Evolutionary conservation across 2,888 invertebrate species (phyloP), one percentile per base, ranked within the genome.

Genomic region (Melanostoma mellinum): DNA sequence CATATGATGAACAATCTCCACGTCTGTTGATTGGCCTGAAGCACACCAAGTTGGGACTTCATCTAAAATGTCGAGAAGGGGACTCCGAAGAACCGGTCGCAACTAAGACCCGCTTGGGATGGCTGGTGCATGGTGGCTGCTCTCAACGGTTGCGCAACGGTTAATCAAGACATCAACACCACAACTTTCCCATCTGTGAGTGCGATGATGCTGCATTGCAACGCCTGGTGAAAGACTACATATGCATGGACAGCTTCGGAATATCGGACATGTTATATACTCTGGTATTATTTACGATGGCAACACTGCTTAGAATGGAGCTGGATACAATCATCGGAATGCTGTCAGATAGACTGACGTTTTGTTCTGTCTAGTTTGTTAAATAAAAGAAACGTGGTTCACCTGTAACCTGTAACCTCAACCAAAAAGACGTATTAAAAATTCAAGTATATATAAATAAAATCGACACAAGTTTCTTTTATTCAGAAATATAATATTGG

Each of bases 51-150:
- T 46, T 82, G 1, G 78, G 73, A 8, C 69, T 80, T 56, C 77
- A 78, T 40, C 44, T 80, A 53, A 46, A 38, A 10, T 56, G 42
- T 50, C 75, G 65, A 46, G 80, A 85, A 50, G 82, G 85, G 6
- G 48, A n/a, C 3, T 36, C 38, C 2, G 56, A 78, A 9, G 61
- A 82, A 20, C 78, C 85, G 0, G 53, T 72, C n/a, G 85, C 85
- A 6, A 55, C 75, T 1, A 86, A 86, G 40, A 75, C 86, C 6
- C 72, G 75, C 1, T 75, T 86, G n/a, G 86, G 85, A n/a, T 86
- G 85, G 79, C 60, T 55, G 0, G 52, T 77, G 9, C 63, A 67
- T 38, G 63, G 73, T 44, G 10, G 50, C 6, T 36, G 35, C 55
- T 10, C 20, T 40, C 4, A 35, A 20, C 20, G 20, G 68, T 67